Conservation (phyloP, 2,797 vertebrate species). For the Enteromius argenteus region DNA sequence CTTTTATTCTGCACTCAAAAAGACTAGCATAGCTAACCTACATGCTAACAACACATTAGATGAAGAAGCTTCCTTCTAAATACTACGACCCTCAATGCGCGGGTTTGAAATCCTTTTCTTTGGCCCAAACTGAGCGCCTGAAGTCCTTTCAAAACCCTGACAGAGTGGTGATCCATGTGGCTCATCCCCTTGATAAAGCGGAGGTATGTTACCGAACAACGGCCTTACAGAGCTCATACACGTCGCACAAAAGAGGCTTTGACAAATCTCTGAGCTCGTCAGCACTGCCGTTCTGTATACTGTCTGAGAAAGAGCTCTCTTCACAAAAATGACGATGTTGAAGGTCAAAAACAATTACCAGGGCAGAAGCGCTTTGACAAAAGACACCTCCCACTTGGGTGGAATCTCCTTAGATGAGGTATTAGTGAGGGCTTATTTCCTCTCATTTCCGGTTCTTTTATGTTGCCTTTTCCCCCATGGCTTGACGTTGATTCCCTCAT, state of each 20-base stretch:
- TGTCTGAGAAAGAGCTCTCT: constrained; percentile 38
- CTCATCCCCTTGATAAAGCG: constrained; percentile 40
- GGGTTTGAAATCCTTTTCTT: constrained; percentile 41
- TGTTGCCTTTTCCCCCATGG: constrained; percentile 86
- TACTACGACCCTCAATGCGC: neutral
- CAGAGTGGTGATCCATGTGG: constrained; percentile 15
- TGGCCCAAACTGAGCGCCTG: constrained; percentile 1
- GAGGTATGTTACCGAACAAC: constrained; percentile 41
- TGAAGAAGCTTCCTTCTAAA: constrained; percentile 33
- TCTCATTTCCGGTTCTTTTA: constrained; percentile 91
- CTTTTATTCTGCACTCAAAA: constrained; percentile 21
- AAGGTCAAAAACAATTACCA: constrained; percentile 83
- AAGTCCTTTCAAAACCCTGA: constrained; percentile 39
- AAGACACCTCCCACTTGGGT: constrained; percentile 74
- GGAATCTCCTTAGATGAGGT: constrained; percentile 89
- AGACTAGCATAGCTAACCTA: neutral
- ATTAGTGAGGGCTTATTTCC: constrained; percentile 94
- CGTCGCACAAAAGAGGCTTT: constrained; percentile 33
- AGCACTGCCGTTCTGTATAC: constrained; percentile 30
- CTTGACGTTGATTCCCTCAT: constrained; percentile 91
- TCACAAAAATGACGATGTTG: constrained; percentile 71
- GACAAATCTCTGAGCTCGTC: constrained; percentile 40
- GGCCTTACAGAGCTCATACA: constrained; percentile 37
- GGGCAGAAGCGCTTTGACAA: constrained; percentile 76
- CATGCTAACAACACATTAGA: constrained; percentile 33